Evolutionary conservation across 2,888 invertebrate genomes (phyloP).

Genomic region (Epistrophe eligans): DNA sequence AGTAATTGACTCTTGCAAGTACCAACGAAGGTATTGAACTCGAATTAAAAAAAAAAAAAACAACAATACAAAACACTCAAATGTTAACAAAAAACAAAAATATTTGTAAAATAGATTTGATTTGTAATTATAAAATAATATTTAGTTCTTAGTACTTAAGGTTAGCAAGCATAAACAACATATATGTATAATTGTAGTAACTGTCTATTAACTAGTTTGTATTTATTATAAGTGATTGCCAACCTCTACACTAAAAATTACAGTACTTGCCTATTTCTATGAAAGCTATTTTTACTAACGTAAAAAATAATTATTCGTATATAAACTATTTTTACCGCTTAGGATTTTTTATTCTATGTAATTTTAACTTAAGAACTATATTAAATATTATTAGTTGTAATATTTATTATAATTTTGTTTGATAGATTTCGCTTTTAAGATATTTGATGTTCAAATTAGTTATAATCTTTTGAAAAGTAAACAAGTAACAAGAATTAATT

Average conservation of each 20-base stretch:
- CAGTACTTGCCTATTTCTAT: slow-evolving; percentile 68
- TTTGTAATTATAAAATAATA: slow-evolving; percentile 53
- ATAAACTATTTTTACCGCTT: slow-evolving; percentile 63
- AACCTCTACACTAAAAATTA: slow-evolving; percentile 60
- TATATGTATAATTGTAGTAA: slow-evolving; percentile 56
- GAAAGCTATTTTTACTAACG: slow-evolving; percentile 60
- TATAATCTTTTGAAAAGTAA: slow-evolving; percentile 63
- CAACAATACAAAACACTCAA: slow-evolving; percentile 12
- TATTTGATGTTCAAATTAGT: slow-evolving; percentile 76
- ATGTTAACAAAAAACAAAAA: slow-evolving; percentile 26
- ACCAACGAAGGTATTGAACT: slow-evolving; percentile 45
- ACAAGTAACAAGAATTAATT: slow-evolving; percentile 30
- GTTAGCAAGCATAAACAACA: slow-evolving; percentile 25
- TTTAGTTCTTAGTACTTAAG: slow-evolving; percentile 55
- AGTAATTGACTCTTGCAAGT: slow-evolving; percentile 24
- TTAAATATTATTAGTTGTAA: slow-evolving; percentile 52
- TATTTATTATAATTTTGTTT: slow-evolving; percentile 68
- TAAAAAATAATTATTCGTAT: slow-evolving; percentile 64
- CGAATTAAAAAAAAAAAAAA: slow-evolving; percentile 12
- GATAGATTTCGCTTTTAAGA: slow-evolving; percentile 69
- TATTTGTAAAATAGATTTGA: slow-evolving; percentile 69
- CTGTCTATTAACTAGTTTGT: slow-evolving; percentile 73
- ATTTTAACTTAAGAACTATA: slow-evolving; percentile 21
- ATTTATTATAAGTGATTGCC: slow-evolving; percentile 69
- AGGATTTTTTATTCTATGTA: slow-evolving; percentile 53